phyloP scores from a whole-genome alignment of 2,888 invertebrate species.

The Malthinus flaveolus region DNA sequence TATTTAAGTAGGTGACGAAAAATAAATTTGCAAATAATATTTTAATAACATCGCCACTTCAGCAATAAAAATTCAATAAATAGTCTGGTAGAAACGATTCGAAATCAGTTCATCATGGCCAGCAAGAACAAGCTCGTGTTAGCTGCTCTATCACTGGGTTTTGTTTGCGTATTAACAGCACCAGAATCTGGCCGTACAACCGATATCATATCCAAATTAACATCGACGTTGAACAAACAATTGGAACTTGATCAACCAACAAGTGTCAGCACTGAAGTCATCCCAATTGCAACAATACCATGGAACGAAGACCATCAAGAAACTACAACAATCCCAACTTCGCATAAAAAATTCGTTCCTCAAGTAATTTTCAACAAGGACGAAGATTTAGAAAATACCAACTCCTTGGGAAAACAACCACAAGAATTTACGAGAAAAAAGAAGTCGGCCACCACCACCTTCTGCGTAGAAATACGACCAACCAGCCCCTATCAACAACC shows the following conservation, averaged over 20 bases:
- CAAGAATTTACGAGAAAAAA: slow-evolving; percentile 41
- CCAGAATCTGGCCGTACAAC: slow-evolving; percentile 3
- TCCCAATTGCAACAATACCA: neutral
- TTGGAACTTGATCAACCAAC: neutral
- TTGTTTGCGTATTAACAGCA: slow-evolving; percentile 19
- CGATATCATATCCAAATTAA: neutral
- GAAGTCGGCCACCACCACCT: slow-evolving; percentile 53
- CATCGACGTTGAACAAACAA: neutral
- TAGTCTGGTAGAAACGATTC: neutral
- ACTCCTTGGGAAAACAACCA: slow-evolving; percentile 12
- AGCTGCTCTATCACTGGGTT: slow-evolving; percentile 15
- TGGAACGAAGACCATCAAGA: slow-evolving; percentile 8
- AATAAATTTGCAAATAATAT: neutral
- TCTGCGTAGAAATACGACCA: slow-evolving; percentile 56
- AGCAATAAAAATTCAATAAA: slow-evolving; percentile 12
- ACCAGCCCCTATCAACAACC: slow-evolving; percentile 49
- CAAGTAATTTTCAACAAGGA: neutral
- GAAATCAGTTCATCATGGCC: slow-evolving; percentile 11
- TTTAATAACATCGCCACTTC: neutral
- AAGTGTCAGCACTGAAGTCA: too few species aligned
- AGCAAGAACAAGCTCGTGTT: slow-evolving; percentile 31
- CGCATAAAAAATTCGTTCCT: neutral
- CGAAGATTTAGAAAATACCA: slow-evolving; percentile 9
- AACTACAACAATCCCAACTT: neutral
- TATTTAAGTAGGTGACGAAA: neutral